phyloP scores from a whole-genome alignment of 2,797 vertebrate species.

The Hylomyscus alleni region DNA sequence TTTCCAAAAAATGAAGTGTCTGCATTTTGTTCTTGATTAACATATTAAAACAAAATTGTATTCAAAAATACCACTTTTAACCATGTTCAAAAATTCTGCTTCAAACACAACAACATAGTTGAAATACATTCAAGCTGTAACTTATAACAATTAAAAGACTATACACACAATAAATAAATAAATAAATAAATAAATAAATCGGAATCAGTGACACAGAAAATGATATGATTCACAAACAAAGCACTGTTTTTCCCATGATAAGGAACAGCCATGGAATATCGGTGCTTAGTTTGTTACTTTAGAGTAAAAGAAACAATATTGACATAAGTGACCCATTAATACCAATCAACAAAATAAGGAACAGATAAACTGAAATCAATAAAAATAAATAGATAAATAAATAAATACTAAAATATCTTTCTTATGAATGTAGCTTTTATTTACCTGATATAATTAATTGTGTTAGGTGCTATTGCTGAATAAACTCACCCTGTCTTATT shows the following conservation, averaged over 20 bases:
- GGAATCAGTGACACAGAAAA: neutral
- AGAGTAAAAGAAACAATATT: neutral
- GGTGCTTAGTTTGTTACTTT: neutral
- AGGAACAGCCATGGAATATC: neutral
- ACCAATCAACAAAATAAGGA: neutral
- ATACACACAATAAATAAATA: neutral
- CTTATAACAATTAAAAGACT: constrained; percentile 5
- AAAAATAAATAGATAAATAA: neutral
- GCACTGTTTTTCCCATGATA: neutral
- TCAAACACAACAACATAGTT: neutral
- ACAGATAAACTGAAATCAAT: neutral
- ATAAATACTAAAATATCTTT: neutral
- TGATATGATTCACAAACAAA: neutral
- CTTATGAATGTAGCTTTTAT: neutral
- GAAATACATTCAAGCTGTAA: neutral
- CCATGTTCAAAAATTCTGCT: constrained; percentile 27
- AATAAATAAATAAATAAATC: neutral
- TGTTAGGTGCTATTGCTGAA: neutral
- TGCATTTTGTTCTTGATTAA: constrained; percentile 41
- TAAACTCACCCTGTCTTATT: neutral
- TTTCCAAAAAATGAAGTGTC: constrained; percentile 14
- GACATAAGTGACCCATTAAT: neutral
- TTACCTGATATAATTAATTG: neutral
- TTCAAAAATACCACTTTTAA: neutral
- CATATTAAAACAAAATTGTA: constrained; percentile 26